Base-by-base conservation (phyloP, 2,113 vertebrate species). In the Oplegnathus fasciatus region DNA sequence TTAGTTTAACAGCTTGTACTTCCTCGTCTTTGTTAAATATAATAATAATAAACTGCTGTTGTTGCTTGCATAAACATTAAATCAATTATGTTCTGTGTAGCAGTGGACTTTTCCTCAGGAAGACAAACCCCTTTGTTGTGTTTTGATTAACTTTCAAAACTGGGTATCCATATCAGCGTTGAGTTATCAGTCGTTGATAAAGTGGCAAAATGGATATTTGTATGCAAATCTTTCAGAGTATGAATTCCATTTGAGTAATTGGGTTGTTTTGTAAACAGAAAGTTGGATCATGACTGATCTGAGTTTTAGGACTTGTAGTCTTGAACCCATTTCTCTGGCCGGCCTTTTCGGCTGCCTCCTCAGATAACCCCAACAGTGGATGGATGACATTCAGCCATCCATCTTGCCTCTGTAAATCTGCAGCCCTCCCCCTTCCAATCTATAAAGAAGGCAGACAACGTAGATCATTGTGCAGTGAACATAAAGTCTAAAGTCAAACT, bases 401-500 rank as follows among this genome's bases (percentile, higher is more conserved):
- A 71, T 90, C 76, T 83, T 75, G 26, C 28, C 40, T 48, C 71
- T 17, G 72, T 65, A 28, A 14, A n/a, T 74, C 74, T 54, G 68
- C 80, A 54, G 64, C 71, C 80, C 32, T 67, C 58, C 40, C 50
- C 44, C 20, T n/a, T 60, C 28, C 70, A 34, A 76, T 77, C 85
- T 50, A 42, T 78, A n/a, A 75, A 75, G 75, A 30, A 67, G 20
- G 65, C 50, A 71, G 67, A 28, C 32, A 50, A 46, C 32, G 34
- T 69, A 78, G 52, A 80, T 83, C 87, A 83, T 9, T 40, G 42
- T 6, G 2, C 76, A 65, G 50, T 32, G 74, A 75, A 76, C 67
- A 82, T 82, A 86, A 67, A 90, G 57, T 58, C 34, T 75, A n/a
- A 68, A 77, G 44, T 69, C 64, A 42, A 82, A 82, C 68, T 66